phyloP scores from a whole-genome alignment of 2,888 invertebrate species.

The Melanostoma mellinum region DNA sequence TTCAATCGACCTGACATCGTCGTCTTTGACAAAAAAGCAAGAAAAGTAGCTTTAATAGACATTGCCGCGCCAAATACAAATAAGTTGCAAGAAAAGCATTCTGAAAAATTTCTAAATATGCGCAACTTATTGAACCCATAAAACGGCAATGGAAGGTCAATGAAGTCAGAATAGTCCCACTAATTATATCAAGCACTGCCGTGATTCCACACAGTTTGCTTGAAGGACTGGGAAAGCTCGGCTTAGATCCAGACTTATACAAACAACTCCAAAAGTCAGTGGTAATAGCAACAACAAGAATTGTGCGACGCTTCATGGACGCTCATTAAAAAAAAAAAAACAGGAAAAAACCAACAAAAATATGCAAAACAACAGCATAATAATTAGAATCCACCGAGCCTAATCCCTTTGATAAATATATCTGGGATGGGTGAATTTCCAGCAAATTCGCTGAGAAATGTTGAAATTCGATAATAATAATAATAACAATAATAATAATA shows the following conservation, averaged over 20 bases:
- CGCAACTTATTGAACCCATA: not conserved
- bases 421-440: constrained; percentile 6
- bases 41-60: not conserved
- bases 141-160: constrained; percentile 4
- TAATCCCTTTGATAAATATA: not conserved
- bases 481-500: not conserved
- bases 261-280: not conserved
- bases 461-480: constrained; percentile 13
- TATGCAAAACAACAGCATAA: too few relatives aligned
- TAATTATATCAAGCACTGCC: constrained; percentile 3
- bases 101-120: not conserved
- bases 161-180: not conserved
- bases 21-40: constrained; percentile 3
- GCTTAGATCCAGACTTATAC: not conserved
- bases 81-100: not conserved
- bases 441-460: not conserved
- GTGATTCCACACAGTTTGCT: not conserved
- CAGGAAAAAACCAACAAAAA: too few relatives aligned
- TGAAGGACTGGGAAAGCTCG: not conserved
- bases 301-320: constrained; percentile 2
- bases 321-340: not conserved
- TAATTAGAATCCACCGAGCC: too few relatives aligned
- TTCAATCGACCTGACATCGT: not conserved
- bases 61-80: not conserved
- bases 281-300: constrained; percentile 4